Evolutionary conservation across 2,888 invertebrate genomes (phyloP).

Genomic region (Conops quadrifasciatus): DNA sequence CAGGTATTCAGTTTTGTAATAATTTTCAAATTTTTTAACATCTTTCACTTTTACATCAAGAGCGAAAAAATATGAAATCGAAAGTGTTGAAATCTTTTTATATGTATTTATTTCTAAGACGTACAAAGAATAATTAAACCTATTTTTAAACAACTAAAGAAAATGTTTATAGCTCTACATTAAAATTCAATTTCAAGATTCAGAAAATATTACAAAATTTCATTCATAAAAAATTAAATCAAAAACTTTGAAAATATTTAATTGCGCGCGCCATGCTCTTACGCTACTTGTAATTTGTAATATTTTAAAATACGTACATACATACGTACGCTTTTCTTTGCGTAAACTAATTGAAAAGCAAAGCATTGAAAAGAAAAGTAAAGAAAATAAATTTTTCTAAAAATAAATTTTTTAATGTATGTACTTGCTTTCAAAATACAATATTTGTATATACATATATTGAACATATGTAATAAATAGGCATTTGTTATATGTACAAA

Average conservation of each 20-base stretch:
- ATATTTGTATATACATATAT: background rate
- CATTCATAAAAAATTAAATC: background rate
- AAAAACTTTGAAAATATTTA: background rate
- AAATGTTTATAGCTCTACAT: no score
- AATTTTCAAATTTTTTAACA: no score
- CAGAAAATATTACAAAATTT: background rate
- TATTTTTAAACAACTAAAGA: no score
- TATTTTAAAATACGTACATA: no score
- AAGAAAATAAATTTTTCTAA: slow-evolving; percentile 14
- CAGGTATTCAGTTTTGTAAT: no score
- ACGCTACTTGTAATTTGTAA: no score
- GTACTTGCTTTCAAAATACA: background rate
- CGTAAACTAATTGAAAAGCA: background rate
- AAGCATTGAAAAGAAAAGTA: slow-evolving; percentile 12
- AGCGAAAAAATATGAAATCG: no score
- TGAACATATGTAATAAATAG: background rate
- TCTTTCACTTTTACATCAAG: no score
- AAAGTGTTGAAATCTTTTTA: no score
- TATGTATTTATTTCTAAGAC: no score
- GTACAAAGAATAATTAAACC: no score
- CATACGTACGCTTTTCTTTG: background rate
- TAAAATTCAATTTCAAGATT: background rate
- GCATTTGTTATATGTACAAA: background rate
- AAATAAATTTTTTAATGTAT: slow-evolving; percentile 12
- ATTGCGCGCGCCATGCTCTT: background rate